These are phyloP conservation scores for Vombatus ursinus DNA, from an alignment of 2,113 vertebrate genomes.

Conservation along the genomic window DNA sequence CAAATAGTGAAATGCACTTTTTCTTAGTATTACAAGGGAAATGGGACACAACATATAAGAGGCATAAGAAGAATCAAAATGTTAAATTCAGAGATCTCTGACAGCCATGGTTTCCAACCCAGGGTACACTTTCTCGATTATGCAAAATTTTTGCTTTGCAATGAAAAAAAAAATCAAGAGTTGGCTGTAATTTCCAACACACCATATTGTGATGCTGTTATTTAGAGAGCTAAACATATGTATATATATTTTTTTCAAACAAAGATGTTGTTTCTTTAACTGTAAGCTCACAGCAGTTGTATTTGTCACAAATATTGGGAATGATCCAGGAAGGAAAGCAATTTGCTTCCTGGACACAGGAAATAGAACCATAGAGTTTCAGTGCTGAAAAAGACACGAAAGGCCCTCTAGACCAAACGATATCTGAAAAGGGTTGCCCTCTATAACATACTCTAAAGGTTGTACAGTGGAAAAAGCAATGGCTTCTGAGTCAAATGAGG, in stretches of 20 bases:
- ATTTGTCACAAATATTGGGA: constrained; percentile 58
- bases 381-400: background rate
- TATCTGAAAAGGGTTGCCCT: background rate
- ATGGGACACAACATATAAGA: background rate
- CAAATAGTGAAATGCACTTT: background rate
- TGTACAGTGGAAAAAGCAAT: background rate
- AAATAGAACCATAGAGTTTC: constrained; percentile 22
- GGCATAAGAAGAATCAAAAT: background rate
- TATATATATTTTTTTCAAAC: constrained; percentile 39
- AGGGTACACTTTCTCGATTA: constrained; percentile 58
- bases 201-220: constrained; percentile 36
- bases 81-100: constrained; percentile 35
- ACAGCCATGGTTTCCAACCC: constrained; percentile 39
- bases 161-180: constrained; percentile 35
- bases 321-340: background rate
- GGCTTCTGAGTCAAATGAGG: background rate
- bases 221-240: constrained; percentile 57
- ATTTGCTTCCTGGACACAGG: constrained; percentile 17
- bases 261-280: constrained; percentile 70
- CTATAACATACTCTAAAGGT: background rate
- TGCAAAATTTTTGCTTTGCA: constrained; percentile 63
- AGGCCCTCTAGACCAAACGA: background rate
- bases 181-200: constrained; percentile 55
- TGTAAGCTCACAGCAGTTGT: constrained; percentile 61
- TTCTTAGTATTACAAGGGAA: constrained; percentile 9